A percentile compares a stretch with the other conserved stretches of the same genome.
Conservation (phyloP, 2,888 invertebrate species). For the Physocephala rufipes region DNA sequence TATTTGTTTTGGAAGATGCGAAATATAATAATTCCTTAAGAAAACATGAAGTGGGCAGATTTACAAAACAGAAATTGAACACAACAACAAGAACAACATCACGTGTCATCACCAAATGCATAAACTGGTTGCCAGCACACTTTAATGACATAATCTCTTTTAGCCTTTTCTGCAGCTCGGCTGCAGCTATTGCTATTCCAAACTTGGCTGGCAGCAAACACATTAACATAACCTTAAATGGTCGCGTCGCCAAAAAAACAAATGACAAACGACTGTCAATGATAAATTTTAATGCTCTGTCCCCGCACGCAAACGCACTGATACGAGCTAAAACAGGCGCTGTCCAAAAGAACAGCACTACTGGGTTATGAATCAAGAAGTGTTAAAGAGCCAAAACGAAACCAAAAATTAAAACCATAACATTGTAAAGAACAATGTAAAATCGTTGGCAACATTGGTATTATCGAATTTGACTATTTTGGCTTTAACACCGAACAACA, state of each 20-base stretch:
- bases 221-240: slow-evolving; percentile 25
- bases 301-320: neutral
- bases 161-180: neutral
- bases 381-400: neutral
- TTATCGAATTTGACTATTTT: neutral
- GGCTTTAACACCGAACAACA: neutral
- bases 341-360: neutral
- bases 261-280: neutral
- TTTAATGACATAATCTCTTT: slow-evolving; percentile 29
- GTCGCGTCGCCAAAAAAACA: slow-evolving; percentile 2
- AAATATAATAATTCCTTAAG: no score
- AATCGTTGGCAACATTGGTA: neutral
- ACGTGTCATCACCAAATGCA: slow-evolving; percentile 10
- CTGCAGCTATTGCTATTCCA: neutral
- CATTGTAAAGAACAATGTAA: neutral
- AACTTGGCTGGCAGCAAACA: neutral
- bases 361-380: neutral
- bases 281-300: neutral
- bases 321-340: no score
- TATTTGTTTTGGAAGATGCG: neutral
- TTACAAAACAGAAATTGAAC: neutral
- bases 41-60: neutral
- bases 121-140: neutral
- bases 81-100: slow-evolving; percentile 14
- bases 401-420: neutral